Evolutionary conservation across 2,888 invertebrate species (phyloP).

Genomic region (Hymenopus coronatus): DNA sequence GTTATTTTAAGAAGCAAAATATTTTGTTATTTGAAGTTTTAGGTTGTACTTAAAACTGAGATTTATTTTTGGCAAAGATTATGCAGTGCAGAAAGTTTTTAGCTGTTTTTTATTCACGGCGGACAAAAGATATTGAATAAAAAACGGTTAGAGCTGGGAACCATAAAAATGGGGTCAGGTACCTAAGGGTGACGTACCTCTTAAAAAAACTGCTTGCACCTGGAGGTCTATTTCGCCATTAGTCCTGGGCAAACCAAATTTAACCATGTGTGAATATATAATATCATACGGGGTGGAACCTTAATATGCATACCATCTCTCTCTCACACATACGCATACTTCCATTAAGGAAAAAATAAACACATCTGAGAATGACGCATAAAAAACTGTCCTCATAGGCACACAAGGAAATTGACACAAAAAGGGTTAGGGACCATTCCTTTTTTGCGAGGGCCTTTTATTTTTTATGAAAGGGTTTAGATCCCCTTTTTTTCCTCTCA

Average conservation of each 20-base stretch:
- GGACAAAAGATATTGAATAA: neutral
- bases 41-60: neutral
- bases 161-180: neutral
- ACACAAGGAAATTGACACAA: conserved; percentile 6
- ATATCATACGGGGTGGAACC: neutral
- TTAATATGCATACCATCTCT: conserved; percentile 1
- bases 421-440: neutral
- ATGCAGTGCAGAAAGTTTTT: neutral
- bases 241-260: neutral
- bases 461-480: conserved; percentile 12
- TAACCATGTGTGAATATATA: neutral
- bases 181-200: neutral
- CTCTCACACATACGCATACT: neutral
- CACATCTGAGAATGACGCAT: neutral
- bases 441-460: conserved; percentile 9
- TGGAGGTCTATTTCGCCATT: neutral
- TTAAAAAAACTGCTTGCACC: neutral
- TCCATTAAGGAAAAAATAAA: conserved; percentile 13
- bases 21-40: neutral
- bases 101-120: neutral
- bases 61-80: neutral
- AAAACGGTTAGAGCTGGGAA: neutral
- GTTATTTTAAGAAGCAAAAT: no score
- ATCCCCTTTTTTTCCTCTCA: neutral
- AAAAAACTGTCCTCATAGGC: neutral